Evolutionary conservation across 2,797 vertebrate genomes (phyloP).

Genomic region (Cheirogaleus major): DNA sequence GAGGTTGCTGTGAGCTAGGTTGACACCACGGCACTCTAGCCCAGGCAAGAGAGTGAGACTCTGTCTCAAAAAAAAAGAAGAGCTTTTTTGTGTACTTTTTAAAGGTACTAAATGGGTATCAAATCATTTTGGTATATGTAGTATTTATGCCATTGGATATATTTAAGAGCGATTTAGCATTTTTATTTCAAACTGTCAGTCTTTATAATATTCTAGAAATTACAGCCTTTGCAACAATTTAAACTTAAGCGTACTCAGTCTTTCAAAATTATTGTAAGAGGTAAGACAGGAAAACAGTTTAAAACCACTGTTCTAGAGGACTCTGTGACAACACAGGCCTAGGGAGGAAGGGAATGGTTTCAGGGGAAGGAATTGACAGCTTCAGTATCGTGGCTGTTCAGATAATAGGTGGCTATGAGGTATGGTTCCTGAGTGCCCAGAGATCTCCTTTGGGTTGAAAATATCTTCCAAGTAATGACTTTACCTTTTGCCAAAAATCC

Average conservation of each 20-base stretch:
- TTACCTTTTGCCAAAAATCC: slow-evolving; percentile 21
- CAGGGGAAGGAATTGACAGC: not conserved
- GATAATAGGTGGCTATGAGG: not conserved
- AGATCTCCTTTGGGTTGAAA: not conserved
- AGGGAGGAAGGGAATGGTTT: not conserved
- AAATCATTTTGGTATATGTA: not conserved
- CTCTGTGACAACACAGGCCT: not conserved
- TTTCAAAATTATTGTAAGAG: not conserved
- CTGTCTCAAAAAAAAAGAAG: not conserved
- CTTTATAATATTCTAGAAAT: not conserved
- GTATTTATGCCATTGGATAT: slow-evolving; percentile 11
- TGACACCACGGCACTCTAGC: too few species aligned
- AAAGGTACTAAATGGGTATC: not conserved
- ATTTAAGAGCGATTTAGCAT: slow-evolving; percentile 12
- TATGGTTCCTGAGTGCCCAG: not conserved
- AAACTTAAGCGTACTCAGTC: not conserved
- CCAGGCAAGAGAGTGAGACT: too few species aligned
- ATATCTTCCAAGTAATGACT: slow-evolving; percentile 17
- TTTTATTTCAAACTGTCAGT: slow-evolving; percentile 27
- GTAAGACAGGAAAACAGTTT: slow-evolving; percentile 1
- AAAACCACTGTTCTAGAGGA: not conserved
- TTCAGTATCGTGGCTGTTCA: not conserved
- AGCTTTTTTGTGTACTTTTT: not conserved
- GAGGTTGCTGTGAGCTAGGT: too few species aligned
- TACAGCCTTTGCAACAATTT: slow-evolving; percentile 39